Evolutionary conservation across 1,140 invertebrate genomes (phyloP).

Genomic region (Trichonephila clavata): DNA sequence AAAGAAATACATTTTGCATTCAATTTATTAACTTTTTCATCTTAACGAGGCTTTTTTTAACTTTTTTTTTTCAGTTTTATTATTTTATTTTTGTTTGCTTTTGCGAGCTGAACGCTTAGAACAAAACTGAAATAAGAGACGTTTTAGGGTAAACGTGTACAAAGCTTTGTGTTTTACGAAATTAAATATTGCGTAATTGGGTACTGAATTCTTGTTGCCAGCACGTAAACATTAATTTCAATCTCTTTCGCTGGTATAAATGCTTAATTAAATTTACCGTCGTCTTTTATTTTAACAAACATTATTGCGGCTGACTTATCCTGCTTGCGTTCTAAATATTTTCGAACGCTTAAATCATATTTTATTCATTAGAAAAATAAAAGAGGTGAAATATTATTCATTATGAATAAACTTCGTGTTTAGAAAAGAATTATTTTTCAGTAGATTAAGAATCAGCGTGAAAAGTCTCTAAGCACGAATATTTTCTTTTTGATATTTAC

Average conservation of each 20-base stretch:
- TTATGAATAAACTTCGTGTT: no score
- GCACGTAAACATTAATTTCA: slow-evolving; percentile 20
- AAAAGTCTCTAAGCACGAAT: no score
- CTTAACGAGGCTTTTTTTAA: background rate
- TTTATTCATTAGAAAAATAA: no score
- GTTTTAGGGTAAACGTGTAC: slow-evolving; percentile 3
- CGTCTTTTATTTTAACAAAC: background rate
- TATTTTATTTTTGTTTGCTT: background rate
- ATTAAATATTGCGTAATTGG: background rate
- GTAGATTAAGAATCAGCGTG: no score
- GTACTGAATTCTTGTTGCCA: background rate
- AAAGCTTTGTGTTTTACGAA: background rate
- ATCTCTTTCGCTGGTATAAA: background rate
- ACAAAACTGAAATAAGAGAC: background rate
- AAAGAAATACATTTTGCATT: slow-evolving; percentile 43
- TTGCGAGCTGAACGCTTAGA: background rate
- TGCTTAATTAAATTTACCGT: slow-evolving; percentile 5
- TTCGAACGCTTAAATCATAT: background rate
- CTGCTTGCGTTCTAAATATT: background rate
- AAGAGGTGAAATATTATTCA: no score
- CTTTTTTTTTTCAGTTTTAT: background rate
- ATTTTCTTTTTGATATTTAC: no score
- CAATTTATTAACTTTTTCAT: slow-evolving; percentile 67
- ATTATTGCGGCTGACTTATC: background rate
- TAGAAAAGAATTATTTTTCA: no score